Percentiles rank a stretch among this genome's conserved stretches.
Conservation (phyloP, 1,140 invertebrate species). For the Stegodyphus dumicola region DNA sequence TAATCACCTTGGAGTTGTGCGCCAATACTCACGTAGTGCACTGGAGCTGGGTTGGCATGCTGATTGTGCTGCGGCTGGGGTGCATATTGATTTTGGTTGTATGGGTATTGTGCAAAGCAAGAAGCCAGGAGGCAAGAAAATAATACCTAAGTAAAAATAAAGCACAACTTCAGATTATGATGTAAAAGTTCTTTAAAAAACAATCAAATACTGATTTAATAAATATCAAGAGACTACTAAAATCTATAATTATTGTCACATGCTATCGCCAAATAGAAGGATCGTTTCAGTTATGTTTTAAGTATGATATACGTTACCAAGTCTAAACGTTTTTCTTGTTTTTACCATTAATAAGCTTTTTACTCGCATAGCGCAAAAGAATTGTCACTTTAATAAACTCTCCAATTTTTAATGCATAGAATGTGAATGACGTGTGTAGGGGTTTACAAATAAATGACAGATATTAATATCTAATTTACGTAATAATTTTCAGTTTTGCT, state of each 20-base stretch:
- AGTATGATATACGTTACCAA: no score
- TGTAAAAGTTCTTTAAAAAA: not conserved
- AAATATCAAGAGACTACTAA: not conserved
- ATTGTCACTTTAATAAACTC: no score
- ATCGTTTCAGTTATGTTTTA: no score
- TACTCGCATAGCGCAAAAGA: no score
- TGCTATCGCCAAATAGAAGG: no score
- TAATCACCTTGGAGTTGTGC: slow-evolving; percentile 61
- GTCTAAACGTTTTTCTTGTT: no score
- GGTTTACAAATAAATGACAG: no score
- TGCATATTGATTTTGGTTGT: slow-evolving; percentile 15
- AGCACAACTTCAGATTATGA: not conserved
- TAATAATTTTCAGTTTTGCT: no score
- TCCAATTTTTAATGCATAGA: no score
- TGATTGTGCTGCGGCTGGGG: slow-evolving; percentile 43
- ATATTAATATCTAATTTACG: no score
- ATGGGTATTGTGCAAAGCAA: slow-evolving; percentile 28
- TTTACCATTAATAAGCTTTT: no score
- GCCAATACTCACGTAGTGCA: slow-evolving; percentile 61
- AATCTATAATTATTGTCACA: not conserved
- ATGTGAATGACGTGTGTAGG: no score
- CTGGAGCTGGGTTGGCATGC: slow-evolving; percentile 21
- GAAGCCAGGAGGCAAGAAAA: slow-evolving; percentile 16
- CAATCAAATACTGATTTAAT: not conserved
- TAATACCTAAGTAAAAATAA: slow-evolving; percentile 2